Base-by-base conservation (phyloP, 2,888 invertebrate species). In the Augiades crinisus region DNA sequence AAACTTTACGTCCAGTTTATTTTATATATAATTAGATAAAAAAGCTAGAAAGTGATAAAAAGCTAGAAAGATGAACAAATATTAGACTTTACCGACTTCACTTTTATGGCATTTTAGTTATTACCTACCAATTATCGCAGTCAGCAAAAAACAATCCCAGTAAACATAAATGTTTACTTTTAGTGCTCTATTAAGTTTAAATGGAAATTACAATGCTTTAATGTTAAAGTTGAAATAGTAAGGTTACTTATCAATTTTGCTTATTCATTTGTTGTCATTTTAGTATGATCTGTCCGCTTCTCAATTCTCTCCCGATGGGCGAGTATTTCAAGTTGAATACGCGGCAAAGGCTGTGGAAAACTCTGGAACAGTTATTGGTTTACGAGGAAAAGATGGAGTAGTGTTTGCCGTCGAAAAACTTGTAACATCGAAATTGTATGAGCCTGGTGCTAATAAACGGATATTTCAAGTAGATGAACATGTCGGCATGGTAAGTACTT, bases 201-300 rank as follows among this genome's bases (percentile, higher is more conserved):
- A 17, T 13, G 8, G 22, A 36, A 40, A 17, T 43, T 40, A 8
- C 12, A 7, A 6, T 5, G 19, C 5, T 47, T 21, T 12, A 12
- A 58, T 54, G 54, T 57, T 60, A 53, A n/a, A n/a, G n/a, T n/a
- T n/a, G n/a, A n/a, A n/a, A n/a, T n/a, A n/a, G n/a, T n/a, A n/a
- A n/a, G n/a, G n/a, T 44, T 8, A 8, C 31, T 5, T 1, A 0
- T 27, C 10, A 14, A 14, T 36, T 40, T 13, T 70, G 67, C 63
- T 44, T 61, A 63, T 33, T 66, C 64, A 64, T 60, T 49, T 46
- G 30, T 36, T 12, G 51, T 22, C 34, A 58, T 56, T 92, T 47
- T 83, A 98, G 98, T 99, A 99, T 80, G 99, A 99, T 93, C 92
- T 99, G 69, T 99, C 99, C 55, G 99, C 99, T n/a, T 98, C 99